phyloP scores from a whole-genome alignment of 2,113 vertebrate genomes.

The Pagrus major region DNA sequence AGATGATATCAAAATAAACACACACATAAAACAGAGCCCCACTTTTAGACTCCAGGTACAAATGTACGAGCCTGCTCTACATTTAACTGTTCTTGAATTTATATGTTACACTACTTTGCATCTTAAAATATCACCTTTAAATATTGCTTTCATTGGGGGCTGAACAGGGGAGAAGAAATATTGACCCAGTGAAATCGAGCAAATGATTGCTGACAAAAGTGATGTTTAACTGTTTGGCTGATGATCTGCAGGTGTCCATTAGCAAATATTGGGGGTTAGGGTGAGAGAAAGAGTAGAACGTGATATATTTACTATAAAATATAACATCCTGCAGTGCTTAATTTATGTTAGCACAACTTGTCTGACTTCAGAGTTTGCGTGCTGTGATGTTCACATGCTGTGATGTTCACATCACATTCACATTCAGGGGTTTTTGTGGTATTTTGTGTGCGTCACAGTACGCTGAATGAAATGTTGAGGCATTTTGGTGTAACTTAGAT shows the following conservation, averaged over 20 bases:
- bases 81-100: background rate
- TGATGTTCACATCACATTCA: background rate
- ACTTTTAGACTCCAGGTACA: background rate
- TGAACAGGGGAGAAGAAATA: background rate
- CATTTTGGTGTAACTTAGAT: background rate
- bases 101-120: background rate
- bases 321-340: background rate
- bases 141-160: background rate
- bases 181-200: no score
- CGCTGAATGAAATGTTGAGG: background rate
- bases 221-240: background rate
- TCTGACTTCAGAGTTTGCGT: background rate
- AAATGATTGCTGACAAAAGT: background rate
- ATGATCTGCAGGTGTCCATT: background rate
- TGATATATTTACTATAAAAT: background rate
- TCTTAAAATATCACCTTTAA: background rate
- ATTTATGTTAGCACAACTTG: background rate
- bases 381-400: background rate
- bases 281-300: background rate
- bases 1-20: background rate
- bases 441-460: conserved; percentile 8
- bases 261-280: no score
- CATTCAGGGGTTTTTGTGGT: conserved; percentile 4
- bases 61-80: background rate
- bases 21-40: background rate